Percentiles rank a stretch among this genome's conserved stretches.
Conservation (phyloP, 2,888 invertebrate species). For the Stenichneumon culpator region DNA sequence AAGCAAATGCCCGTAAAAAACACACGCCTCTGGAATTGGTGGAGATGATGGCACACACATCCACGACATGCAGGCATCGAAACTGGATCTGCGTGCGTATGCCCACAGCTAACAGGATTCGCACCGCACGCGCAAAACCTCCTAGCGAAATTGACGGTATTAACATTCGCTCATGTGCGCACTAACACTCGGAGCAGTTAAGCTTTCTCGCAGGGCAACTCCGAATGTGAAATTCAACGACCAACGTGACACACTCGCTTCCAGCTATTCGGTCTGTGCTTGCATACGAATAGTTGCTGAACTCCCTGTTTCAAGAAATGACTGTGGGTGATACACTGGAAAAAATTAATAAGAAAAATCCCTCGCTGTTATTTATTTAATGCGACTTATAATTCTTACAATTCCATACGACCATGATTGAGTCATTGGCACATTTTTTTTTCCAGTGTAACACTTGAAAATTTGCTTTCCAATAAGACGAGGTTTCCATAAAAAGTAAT, state of each 20-base stretch:
- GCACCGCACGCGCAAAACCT: background rate
- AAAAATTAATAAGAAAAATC: background rate
- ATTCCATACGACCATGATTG: too few species aligned
- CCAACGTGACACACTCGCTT: background rate
- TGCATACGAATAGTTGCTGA: background rate
- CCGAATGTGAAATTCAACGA: background rate
- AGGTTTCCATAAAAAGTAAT: background rate
- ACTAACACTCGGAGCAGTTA: background rate
- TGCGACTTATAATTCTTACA: background rate
- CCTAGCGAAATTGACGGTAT: conserved; percentile 1
- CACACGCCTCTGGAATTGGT: background rate
- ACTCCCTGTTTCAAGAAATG: background rate
- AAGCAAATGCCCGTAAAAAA: background rate
- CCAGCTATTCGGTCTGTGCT: background rate
- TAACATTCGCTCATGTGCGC: background rate
- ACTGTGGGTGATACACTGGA: background rate
- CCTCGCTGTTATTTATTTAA: background rate
- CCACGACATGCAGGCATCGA: background rate
- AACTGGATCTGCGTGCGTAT: background rate
- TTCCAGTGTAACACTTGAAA: too few species aligned
- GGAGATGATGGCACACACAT: background rate
- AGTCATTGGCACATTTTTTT: too few species aligned
- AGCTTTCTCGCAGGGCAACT: background rate
- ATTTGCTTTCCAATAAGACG: too few species aligned
- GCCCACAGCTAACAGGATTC: background rate